Evolutionary conservation across 1,140 invertebrate genomes (phyloP).

Genomic region (Bradysia coprophila): DNA sequence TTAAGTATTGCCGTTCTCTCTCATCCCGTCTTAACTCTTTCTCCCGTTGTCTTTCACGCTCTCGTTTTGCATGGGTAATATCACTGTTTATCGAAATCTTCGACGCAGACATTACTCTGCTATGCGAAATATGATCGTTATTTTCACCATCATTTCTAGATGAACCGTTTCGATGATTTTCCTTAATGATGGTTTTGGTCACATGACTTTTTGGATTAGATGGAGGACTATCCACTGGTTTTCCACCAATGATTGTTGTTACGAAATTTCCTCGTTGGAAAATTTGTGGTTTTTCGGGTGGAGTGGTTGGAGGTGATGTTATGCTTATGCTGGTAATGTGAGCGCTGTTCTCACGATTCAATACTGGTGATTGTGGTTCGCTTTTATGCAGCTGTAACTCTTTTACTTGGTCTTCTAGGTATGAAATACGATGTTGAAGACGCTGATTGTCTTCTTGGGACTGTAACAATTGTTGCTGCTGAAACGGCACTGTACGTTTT

Average conservation of each 20-base stretch:
- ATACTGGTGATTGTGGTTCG: not conserved
- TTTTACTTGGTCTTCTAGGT: conserved; percentile 71
- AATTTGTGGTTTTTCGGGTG: conserved; percentile 17
- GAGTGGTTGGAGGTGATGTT: conserved; percentile 15
- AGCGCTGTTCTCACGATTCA: not conserved
- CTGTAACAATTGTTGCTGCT: conserved; percentile 17
- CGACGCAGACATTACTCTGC: conserved; percentile 19
- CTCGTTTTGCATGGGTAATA: not conserved
- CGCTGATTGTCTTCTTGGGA: conserved; percentile 58
- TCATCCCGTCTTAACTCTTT: not conserved
- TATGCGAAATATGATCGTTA: conserved; percentile 13
- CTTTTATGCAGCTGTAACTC: conserved; percentile 30
- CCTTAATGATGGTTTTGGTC: conserved; percentile 21
- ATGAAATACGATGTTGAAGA: conserved; percentile 69
- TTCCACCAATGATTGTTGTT: conserved; percentile 21
- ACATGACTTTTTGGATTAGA: conserved; percentile 9
- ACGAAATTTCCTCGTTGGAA: conserved; percentile 23
- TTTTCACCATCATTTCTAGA: too few species aligned
- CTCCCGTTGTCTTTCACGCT: not conserved
- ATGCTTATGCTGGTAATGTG: conserved; percentile 24
- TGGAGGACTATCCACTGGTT: conserved; percentile 15
- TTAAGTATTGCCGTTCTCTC: conserved; percentile 8
- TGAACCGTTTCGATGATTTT: conserved; percentile 18
- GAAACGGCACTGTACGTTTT: conserved; percentile 17
- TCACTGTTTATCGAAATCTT: conserved; percentile 24